These are phyloP conservation scores for Psilopogon haemacephalus DNA, from an alignment of 2,113 vertebrate species.

Conservation along the genomic window DNA sequence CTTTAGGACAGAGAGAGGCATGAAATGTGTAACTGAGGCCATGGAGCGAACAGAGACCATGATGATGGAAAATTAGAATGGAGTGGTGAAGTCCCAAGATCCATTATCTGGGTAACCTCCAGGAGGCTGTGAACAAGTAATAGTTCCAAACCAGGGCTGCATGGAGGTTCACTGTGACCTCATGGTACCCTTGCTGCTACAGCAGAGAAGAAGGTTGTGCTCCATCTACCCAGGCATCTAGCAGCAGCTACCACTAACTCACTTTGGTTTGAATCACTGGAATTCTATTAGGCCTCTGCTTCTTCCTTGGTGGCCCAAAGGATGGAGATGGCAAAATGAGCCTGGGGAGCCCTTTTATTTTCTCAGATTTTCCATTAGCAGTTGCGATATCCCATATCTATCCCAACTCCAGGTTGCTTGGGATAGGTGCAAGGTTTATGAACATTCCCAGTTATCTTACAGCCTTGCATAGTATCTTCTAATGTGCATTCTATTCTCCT, in stretches of 20 bases:
- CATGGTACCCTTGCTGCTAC: not conserved
- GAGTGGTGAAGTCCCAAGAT: not conserved
- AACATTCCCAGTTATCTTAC: not conserved
- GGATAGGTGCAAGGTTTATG: not conserved
- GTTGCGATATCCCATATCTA: not conserved
- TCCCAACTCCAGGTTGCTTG: fast-evolving
- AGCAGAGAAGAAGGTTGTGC: not conserved
- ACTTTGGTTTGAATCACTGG: not conserved
- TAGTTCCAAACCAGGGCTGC: not conserved
- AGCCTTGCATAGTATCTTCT: not conserved
- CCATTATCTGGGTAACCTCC: not conserved
- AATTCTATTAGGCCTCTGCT: not conserved
- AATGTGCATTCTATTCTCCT: not conserved
- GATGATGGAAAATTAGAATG: not conserved
- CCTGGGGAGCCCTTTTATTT: not conserved
- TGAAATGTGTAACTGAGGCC: not conserved
- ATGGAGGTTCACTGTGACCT: not conserved
- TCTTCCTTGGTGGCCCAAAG: not conserved
- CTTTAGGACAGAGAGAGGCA: not conserved
- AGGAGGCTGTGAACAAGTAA: not conserved
- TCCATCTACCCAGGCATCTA: not conserved
- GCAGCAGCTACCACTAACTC: not conserved
- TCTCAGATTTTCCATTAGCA: not conserved
- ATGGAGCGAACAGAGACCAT: fast-evolving
- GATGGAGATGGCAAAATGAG: not conserved